Evolutionary conservation across 2,113 vertebrate species (phyloP).

Genomic region (Tonatia bakeri): DNA sequence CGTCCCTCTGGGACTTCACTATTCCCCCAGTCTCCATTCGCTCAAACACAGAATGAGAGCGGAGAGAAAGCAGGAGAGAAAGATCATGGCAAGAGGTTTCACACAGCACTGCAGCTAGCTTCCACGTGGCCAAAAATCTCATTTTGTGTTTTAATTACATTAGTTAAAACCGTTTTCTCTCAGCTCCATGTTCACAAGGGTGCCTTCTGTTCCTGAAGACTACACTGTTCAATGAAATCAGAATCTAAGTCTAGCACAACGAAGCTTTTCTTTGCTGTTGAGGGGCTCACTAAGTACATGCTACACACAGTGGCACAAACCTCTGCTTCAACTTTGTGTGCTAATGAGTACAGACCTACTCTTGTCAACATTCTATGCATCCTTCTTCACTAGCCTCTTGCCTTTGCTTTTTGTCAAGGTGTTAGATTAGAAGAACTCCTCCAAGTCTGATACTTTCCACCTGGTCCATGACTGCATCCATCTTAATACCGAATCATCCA

Average conservation of each 20-base stretch:
- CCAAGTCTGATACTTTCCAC: conserved; percentile 6
- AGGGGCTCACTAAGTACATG: conserved; percentile 16
- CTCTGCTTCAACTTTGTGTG: conserved; percentile 30
- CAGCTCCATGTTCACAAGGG: conserved; percentile 57
- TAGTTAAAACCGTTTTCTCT: conserved; percentile 60
- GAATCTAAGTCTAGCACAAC: conserved; percentile 56
- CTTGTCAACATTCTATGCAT: conserved; percentile 19
- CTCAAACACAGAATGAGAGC: conserved; percentile 80
- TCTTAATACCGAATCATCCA: conserved; percentile 26
- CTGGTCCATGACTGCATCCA: background rate
- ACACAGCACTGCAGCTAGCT: conserved; percentile 52
- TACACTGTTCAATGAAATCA: conserved; percentile 39
- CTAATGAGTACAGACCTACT: background rate
- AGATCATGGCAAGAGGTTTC: conserved; percentile 77
- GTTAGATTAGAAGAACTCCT: conserved; percentile 30
- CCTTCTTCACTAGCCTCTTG: background rate
- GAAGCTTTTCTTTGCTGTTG: conserved; percentile 48
- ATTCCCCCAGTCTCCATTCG: conserved; percentile 82
- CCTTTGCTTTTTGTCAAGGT: conserved; percentile 19
- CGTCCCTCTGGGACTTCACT: conserved; percentile 83
- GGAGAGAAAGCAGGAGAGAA: conserved; percentile 65
- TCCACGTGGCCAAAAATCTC: conserved; percentile 53
- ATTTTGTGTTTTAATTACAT: conserved; percentile 75
- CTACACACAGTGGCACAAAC: conserved; percentile 30
- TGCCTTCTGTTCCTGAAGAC: conserved; percentile 54